Conservation (phyloP, 2,113 vertebrate species). For the Morone saxatilis region DNA sequence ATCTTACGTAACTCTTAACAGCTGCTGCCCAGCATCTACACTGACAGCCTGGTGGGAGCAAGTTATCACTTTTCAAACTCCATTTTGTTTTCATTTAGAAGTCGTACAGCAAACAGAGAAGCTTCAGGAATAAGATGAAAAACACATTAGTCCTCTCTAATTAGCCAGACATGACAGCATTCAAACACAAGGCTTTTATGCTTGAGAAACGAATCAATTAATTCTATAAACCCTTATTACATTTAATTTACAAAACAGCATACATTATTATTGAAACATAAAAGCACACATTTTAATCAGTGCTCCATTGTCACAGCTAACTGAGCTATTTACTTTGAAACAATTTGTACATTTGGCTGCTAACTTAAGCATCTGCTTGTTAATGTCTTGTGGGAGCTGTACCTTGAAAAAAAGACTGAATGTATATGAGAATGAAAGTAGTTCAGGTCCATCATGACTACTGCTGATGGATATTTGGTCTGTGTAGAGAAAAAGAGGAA, state of each 20-base stretch:
- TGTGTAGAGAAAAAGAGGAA: not conserved
- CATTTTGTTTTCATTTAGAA: constrained; percentile 34
- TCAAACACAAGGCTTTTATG: constrained; percentile 41
- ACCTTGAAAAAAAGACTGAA: not conserved
- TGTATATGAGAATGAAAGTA: not conserved
- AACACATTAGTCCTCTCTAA: constrained; percentile 61
- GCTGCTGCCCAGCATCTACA: constrained; percentile 26
- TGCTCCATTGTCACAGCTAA: constrained; percentile 44
- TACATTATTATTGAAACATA: constrained; percentile 47
- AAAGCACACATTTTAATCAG: constrained; percentile 54
- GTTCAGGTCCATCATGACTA: not conserved
- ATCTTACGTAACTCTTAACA: not conserved
- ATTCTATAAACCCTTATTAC: constrained; percentile 33
- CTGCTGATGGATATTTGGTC: not conserved
- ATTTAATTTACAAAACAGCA: constrained; percentile 41
- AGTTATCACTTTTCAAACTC: constrained; percentile 13
- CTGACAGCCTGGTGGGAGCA: constrained; percentile 8
- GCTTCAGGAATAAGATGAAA: constrained; percentile 41
- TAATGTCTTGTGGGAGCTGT: constrained; percentile 3
- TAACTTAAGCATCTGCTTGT: constrained; percentile 31
- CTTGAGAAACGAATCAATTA: constrained; percentile 39
- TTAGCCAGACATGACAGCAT: constrained; percentile 43
- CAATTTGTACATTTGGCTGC: constrained; percentile 10
- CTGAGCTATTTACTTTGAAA: constrained; percentile 24
- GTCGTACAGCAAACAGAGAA: not conserved